phyloP scores from a whole-genome alignment of 2,797 vertebrate species.

The Chaetodon trifasciatus region DNA sequence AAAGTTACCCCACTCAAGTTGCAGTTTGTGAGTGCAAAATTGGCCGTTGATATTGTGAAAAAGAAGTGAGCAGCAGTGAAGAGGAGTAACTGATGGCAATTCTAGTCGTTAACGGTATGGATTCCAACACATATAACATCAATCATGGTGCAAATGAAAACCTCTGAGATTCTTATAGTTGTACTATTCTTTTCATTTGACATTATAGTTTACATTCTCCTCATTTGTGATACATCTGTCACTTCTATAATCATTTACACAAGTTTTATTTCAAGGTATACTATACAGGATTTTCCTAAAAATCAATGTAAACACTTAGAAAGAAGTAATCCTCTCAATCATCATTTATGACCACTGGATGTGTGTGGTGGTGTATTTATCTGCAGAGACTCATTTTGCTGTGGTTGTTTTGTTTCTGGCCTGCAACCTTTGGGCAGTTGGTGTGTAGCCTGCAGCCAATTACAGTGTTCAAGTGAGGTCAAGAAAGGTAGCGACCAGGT shows the following conservation, averaged over 20 bases:
- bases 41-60: slow-evolving; percentile 11
- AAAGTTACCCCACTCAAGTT: slow-evolving; percentile 14
- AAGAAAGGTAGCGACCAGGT: no score
- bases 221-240: slow-evolving; percentile 15
- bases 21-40: slow-evolving; percentile 4
- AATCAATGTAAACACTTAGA: no score
- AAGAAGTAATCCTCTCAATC: no score
- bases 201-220: slow-evolving; percentile 3
- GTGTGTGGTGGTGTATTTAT: no score
- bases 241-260: slow-evolving; percentile 2
- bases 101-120: neutral
- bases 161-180: neutral
- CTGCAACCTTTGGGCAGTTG: no score
- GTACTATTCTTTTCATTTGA: neutral
- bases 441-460: no score
- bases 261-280: neutral
- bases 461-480: no score
- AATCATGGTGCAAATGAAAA: neutral
- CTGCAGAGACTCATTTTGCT: no score
- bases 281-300: no score
- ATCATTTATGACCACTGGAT: no score
- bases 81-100: neutral
- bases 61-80: neutral
- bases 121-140: neutral
- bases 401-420: no score